A percentile compares a stretch with the other conserved stretches of the same genome.
Evolutionary conservation across 1,140 invertebrate species (phyloP).

Genomic region (Drosophila sp.): DNA sequence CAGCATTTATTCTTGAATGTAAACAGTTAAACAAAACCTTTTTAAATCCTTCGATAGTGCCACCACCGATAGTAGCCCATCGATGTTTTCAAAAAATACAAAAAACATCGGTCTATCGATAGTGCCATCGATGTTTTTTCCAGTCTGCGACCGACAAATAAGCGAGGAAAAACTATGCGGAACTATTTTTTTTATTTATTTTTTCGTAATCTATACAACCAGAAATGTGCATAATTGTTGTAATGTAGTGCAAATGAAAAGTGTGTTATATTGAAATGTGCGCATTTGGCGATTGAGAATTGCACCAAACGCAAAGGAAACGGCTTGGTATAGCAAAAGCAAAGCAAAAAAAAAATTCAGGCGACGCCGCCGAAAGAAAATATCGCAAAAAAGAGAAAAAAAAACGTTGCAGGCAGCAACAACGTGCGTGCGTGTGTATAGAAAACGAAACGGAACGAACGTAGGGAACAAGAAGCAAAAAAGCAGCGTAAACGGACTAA

Average conservation of each 20-base stretch:
- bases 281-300: slow-evolving; percentile 43
- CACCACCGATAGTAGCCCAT: too few species aligned
- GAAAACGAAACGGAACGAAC: slow-evolving; percentile 39
- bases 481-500: slow-evolving; percentile 5
- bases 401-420: slow-evolving; percentile 63
- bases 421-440: slow-evolving; percentile 58
- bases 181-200: slow-evolving; percentile 67
- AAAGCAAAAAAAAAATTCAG: slow-evolving; percentile 27
- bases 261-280: slow-evolving; percentile 45
- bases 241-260: slow-evolving; percentile 48
- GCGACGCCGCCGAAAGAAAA: slow-evolving; percentile 49
- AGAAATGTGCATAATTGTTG: slow-evolving; percentile 50
- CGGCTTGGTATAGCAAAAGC: slow-evolving; percentile 15
- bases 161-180: slow-evolving; percentile 44
- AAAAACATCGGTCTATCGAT: too few species aligned
- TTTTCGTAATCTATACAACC: slow-evolving; percentile 63
- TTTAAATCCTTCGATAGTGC: too few species aligned
- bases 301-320: slow-evolving; percentile 40
- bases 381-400: slow-evolving; percentile 49
- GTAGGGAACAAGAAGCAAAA: slow-evolving; percentile 17
- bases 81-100: too few species aligned
- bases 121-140: too few species aligned
- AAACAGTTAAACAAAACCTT: too few species aligned
- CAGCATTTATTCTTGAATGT: too few species aligned
- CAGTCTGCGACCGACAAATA: slow-evolving; percentile 19